A percentile compares a stretch with the other conserved stretches of the same genome.
phyloP scores from a whole-genome alignment of 2,113 vertebrate genomes.

The Pardalotus punctatus region DNA sequence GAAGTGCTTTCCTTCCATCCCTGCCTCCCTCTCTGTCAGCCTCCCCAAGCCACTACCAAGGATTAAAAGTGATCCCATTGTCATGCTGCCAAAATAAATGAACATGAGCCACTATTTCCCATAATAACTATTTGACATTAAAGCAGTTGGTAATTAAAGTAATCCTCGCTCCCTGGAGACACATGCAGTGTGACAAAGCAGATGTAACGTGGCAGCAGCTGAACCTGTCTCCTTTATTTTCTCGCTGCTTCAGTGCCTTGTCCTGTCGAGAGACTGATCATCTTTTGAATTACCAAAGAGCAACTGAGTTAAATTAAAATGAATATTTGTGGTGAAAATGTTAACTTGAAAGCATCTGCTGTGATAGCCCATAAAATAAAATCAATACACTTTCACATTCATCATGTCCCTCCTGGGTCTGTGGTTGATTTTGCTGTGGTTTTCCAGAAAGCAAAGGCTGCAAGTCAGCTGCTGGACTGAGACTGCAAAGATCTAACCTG shows the following conservation, averaged over 20 bases:
- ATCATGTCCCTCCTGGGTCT: neutral
- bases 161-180: conserved; percentile 45
- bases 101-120: conserved; percentile 33
- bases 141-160: conserved; percentile 64
- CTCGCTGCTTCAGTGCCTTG: neutral
- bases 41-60: neutral
- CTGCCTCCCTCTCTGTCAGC: neutral
- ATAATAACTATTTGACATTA: conserved; percentile 53
- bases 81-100: conserved; percentile 63
- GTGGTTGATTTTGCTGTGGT: neutral
- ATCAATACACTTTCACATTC: conserved; percentile 5
- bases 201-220: neutral
- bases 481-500: neutral
- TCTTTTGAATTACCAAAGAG: conserved; percentile 18
- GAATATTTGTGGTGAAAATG: conserved; percentile 32
- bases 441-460: neutral
- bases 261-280: neutral
- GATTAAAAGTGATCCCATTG: conserved; percentile 39
- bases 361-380: neutral
- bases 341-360: neutral
- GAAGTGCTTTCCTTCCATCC: conserved; percentile 8
- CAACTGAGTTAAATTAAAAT: neutral
- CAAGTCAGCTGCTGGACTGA: fast-evolving
- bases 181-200: conserved; percentile 8
- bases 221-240: conserved; percentile 37